Conservation (phyloP, 2,888 invertebrate species). For the Cryptosula pallasiana region DNA sequence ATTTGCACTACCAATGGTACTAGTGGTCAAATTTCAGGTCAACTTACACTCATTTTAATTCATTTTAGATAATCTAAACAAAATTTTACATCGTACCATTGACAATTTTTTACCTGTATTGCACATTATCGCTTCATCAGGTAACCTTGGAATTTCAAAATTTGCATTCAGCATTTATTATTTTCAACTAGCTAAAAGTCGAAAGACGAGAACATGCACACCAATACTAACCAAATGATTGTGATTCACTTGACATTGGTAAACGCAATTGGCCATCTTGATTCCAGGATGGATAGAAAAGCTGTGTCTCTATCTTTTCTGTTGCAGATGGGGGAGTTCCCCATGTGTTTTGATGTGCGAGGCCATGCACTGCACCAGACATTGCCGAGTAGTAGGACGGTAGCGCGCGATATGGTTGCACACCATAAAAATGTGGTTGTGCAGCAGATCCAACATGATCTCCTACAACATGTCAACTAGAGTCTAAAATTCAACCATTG, state of each 20-base stretch:
- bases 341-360: not conserved
- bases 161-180: too few species aligned
- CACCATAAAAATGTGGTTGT: constrained; percentile 13
- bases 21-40: too few species aligned
- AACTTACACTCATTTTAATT: too few species aligned
- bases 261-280: not conserved
- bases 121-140: too few species aligned
- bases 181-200: not conserved
- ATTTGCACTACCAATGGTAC: too few species aligned
- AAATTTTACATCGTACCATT: too few species aligned
- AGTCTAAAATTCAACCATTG: too few species aligned
- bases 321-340: not conserved
- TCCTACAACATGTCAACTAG: not conserved
- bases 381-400: constrained; percentile 2
- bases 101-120: too few species aligned
- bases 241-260: not conserved
- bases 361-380: not conserved
- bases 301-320: not conserved
- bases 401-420: not conserved
- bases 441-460: not conserved
- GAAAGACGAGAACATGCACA: not conserved
- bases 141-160: too few species aligned
- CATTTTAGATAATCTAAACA: too few species aligned
- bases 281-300: constrained; percentile 12
- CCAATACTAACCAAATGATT: constrained; percentile 3